Conservation (phyloP, 2,113 vertebrate genomes). For the Haemorhous mexicanus region DNA sequence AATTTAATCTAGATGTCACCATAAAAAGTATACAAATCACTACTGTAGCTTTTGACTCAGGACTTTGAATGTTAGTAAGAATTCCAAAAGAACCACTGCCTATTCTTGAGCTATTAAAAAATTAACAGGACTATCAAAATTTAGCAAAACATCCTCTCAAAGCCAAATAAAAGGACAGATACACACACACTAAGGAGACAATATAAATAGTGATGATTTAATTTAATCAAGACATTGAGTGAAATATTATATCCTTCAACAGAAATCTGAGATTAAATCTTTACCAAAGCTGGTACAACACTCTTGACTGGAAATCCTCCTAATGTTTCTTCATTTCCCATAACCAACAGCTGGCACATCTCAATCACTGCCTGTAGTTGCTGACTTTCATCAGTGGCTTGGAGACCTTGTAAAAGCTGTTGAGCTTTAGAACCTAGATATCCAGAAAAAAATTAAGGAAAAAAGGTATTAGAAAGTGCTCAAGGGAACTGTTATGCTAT, state of each 20-base stretch:
- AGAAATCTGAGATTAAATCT: neutral
- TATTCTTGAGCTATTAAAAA: neutral
- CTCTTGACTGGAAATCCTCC: slow-evolving; percentile 98
- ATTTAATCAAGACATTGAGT: neutral
- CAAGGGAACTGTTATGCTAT: neutral
- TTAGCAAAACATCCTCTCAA: neutral
- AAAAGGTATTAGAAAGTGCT: neutral
- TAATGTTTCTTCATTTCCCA: slow-evolving; percentile 98
- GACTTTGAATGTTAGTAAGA: neutral
- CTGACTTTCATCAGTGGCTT: slow-evolving; percentile 97
- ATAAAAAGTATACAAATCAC: neutral
- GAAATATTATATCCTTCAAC: neutral
- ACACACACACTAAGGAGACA: neutral
- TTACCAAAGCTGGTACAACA: slow-evolving; percentile 96
- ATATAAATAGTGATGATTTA: neutral
- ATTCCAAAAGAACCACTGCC: neutral
- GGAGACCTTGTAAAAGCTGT: slow-evolving; percentile 95
- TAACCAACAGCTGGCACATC: slow-evolving; percentile 98
- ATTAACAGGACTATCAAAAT: neutral
- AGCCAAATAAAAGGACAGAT: neutral
- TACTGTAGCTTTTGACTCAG: neutral
- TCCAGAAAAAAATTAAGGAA: neutral
- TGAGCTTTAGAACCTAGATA: slow-evolving; percentile 95
- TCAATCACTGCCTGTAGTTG: slow-evolving; percentile 98
- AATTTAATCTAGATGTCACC: neutral